A percentile compares a stretch with the other conserved stretches of the same genome.
Evolutionary conservation across 2,888 invertebrate species (phyloP).

Genomic region (Phasia obesa): DNA sequence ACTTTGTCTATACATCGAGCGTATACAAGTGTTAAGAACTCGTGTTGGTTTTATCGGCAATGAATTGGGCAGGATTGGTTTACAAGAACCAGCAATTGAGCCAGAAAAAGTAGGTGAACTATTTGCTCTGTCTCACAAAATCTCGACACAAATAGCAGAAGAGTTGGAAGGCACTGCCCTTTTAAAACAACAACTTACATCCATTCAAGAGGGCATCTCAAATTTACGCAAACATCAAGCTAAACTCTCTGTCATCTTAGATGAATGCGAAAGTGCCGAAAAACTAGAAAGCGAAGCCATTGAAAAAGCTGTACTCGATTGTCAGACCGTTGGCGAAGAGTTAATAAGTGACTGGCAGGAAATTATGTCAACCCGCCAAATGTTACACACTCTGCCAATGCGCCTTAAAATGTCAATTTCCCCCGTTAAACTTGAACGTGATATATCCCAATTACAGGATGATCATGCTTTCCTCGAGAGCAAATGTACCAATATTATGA

Average conservation of each 20-base stretch:
- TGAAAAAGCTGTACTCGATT: slow-evolving; percentile 89
- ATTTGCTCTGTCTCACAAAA: slow-evolving; percentile 87
- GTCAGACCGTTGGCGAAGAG: slow-evolving; percentile 88
- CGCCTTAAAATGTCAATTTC: slow-evolving; percentile 90
- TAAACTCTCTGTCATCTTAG: slow-evolving; percentile 86
- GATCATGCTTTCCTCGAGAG: slow-evolving; percentile 88
- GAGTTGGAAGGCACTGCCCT: slow-evolving; percentile 89
- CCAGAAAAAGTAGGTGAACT: slow-evolving; percentile 90
- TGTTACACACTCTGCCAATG: slow-evolving; percentile 90
- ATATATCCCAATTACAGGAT: slow-evolving; percentile 89
- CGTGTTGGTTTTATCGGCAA: slow-evolving; percentile 91
- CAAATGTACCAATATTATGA: slow-evolving; percentile 87
- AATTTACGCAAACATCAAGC: slow-evolving; percentile 88
- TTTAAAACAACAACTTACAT: slow-evolving; percentile 89
- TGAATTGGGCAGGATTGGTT: slow-evolving; percentile 89
- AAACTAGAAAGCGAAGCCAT: slow-evolving; percentile 90
- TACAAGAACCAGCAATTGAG: slow-evolving; percentile 87
- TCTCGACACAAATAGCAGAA: slow-evolving; percentile 89
- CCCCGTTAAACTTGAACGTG: slow-evolving; percentile 89
- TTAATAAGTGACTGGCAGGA: slow-evolving; percentile 90
- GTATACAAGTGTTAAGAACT: slow-evolving; percentile 89
- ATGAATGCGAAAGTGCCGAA: slow-evolving; percentile 89
- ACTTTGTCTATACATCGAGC: slow-evolving; percentile 90
- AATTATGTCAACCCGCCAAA: slow-evolving; percentile 88
- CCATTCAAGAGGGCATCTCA: slow-evolving; percentile 88